These are phyloP conservation scores for Halocaridina rubra DNA, from an alignment of 2,888 invertebrate genomes.

Conservation along the genomic window DNA sequence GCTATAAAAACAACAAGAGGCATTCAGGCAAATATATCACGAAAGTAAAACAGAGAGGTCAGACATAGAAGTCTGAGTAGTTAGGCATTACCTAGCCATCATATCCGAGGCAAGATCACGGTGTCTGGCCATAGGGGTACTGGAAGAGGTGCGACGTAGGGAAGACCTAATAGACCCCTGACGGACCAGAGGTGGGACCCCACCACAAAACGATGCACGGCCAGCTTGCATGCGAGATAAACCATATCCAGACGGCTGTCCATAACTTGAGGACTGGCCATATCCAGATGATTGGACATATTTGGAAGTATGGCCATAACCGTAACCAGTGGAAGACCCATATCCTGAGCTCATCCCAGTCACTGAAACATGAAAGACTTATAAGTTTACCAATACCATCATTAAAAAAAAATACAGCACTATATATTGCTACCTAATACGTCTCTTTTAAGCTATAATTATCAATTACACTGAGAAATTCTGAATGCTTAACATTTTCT, in stretches of 20 bases:
- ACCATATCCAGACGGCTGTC: slow-evolving; percentile 4
- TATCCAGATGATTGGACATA: slow-evolving; percentile 28
- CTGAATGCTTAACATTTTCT: no score
- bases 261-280: slow-evolving; percentile 26
- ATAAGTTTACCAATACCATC: no score
- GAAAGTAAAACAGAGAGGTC: no score
- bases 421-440: no score
- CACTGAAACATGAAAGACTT: slow-evolving; percentile 6
- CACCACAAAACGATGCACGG: slow-evolving; percentile 24
- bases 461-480: no score
- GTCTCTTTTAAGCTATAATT: no score
- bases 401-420: no score
- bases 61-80: not conserved
- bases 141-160: slow-evolving; percentile 23
- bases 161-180: slow-evolving; percentile 48
- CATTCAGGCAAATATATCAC: no score
- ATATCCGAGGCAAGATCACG: slow-evolving; percentile 62
- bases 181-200: slow-evolving; percentile 24
- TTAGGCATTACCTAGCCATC: slow-evolving; percentile 54
- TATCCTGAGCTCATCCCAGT: slow-evolving; percentile 38
- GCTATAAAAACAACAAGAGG: no score
- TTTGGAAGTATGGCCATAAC: slow-evolving; percentile 28
- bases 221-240: slow-evolving; percentile 37
- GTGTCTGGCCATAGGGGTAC: slow-evolving; percentile 49
- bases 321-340: slow-evolving; percentile 32